These are phyloP conservation scores for Anoplius nigerrimus DNA, from an alignment of 2,888 invertebrate genomes.

Conservation along the genomic window DNA sequence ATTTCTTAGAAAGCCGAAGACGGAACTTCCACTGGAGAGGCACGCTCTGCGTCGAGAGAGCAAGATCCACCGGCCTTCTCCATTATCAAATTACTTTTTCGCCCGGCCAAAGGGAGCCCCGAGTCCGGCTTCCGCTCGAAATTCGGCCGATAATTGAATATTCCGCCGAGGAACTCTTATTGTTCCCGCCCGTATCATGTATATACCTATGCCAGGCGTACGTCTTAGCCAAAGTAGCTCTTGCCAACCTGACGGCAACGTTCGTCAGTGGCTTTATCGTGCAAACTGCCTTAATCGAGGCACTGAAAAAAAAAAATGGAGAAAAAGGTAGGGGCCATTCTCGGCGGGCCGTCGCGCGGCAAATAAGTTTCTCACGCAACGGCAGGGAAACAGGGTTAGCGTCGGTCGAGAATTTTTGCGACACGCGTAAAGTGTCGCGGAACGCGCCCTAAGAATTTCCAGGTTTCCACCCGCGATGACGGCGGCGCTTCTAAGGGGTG, in stretches of 20 bases:
- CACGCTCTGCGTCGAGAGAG: slow-evolving; percentile 14
- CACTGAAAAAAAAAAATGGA: too few relatives aligned
- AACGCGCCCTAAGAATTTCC: slow-evolving; percentile 3
- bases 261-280: too few relatives aligned
- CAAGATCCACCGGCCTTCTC: slow-evolving; percentile 52
- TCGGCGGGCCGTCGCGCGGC: too few relatives aligned
- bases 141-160: neutral
- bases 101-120: slow-evolving; percentile 31
- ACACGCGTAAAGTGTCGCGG: neutral
- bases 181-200: too few relatives aligned
- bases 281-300: too few relatives aligned
- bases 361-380: too few relatives aligned
- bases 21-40: slow-evolving; percentile 26
- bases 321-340: too few relatives aligned
- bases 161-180: too few relatives aligned
- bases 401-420: neutral
- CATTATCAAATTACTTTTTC: slow-evolving; percentile 62
- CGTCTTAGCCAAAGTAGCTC: too few relatives aligned
- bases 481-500: neutral
- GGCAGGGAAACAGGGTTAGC: neutral
- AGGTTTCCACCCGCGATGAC: neutral
- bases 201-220: too few relatives aligned
- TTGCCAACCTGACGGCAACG: too few relatives aligned
- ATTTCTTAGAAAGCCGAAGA: slow-evolving; percentile 56
- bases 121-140: slow-evolving; percentile 19